Percentiles rank a stretch among this genome's conserved stretches.
Evolutionary conservation across 2,888 invertebrate genomes (phyloP).

Genomic region (Idaea straminata): DNA sequence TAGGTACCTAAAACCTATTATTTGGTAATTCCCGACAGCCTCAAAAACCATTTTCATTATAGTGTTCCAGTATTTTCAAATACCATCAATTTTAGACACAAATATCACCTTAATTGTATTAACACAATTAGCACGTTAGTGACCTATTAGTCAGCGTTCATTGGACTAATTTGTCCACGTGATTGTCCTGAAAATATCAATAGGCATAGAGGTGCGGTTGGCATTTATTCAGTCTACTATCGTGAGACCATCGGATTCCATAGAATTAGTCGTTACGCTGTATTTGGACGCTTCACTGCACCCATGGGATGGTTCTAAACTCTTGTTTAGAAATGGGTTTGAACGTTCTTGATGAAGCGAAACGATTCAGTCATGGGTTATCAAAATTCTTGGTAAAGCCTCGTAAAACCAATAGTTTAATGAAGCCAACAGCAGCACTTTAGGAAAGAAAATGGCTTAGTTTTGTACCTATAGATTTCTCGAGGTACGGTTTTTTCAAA

Average conservation of each 20-base stretch:
- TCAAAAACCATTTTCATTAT: neutral
- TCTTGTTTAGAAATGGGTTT: neutral
- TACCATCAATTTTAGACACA: neutral
- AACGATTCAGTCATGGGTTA: neutral
- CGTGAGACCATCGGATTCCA: constrained; percentile 15
- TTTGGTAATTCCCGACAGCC: neutral
- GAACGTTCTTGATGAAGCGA: neutral
- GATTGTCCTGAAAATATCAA: neutral
- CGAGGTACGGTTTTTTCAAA: no score
- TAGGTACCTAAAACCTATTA: no score
- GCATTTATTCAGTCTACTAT: constrained; percentile 2
- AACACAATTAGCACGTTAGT: neutral
- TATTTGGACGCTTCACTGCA: neutral
- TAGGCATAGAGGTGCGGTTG: neutral
- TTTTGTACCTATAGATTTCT: no score
- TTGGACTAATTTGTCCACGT: neutral
- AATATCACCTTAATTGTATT: neutral
- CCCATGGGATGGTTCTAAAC: neutral
- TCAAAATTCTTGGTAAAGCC: neutral
- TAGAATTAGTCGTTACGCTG: neutral
- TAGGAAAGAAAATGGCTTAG: no score
- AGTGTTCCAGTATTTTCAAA: neutral
- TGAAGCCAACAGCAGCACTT: neutral
- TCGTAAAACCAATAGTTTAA: neutral
- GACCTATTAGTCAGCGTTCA: neutral